These are phyloP conservation scores for Micronycteris hirsuta DNA, from an alignment of 2,113 vertebrate species.

Conservation along the genomic window DNA sequence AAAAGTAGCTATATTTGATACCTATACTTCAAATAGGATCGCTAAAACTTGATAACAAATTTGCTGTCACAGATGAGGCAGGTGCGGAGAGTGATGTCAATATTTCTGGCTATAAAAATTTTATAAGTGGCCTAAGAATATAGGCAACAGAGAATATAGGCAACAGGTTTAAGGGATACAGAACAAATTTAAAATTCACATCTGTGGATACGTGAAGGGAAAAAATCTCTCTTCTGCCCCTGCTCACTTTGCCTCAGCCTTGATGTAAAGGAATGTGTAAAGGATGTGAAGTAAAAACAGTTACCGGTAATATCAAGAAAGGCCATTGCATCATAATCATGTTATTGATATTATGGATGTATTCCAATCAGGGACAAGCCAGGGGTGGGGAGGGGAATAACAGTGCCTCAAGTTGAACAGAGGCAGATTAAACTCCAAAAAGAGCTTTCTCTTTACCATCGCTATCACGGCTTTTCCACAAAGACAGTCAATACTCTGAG, in stretches of 20 bases:
- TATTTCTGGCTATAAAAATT: not conserved
- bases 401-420: not conserved
- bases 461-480: slow-evolving; percentile 20
- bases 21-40: not conserved
- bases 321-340: not conserved
- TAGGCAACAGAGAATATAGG: not conserved
- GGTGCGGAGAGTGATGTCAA: not conserved
- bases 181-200: not conserved
- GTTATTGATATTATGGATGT: not conserved
- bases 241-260: not conserved
- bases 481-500: slow-evolving; percentile 54
- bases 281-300: not conserved
- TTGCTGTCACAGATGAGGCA: not conserved
- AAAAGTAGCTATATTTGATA: not conserved
- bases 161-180: not conserved
- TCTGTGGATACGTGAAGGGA: not conserved
- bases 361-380: not conserved
- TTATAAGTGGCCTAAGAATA: not conserved
- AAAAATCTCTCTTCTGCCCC: not conserved
- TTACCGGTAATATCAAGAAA: not conserved
- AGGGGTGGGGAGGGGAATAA: not conserved
- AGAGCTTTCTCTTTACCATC: not conserved
- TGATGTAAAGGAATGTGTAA: not conserved
- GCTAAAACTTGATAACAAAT: not conserved
- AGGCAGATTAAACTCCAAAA: slow-evolving; percentile 38